phyloP scores from a whole-genome alignment of 2,888 invertebrate genomes.

The Bugula neritina region DNA sequence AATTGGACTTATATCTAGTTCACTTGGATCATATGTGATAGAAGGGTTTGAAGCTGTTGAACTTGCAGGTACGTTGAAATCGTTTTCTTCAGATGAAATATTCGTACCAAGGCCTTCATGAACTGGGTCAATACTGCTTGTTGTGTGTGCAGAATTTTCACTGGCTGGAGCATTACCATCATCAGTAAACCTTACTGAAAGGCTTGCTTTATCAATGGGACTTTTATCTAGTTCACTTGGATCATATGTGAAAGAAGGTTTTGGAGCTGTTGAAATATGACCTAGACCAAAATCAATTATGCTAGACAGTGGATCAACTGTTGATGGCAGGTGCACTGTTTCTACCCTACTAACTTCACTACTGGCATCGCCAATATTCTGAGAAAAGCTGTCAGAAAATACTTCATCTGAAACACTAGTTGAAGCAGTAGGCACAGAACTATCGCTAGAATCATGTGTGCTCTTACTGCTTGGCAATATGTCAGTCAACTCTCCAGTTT shows the following conservation, averaged over 20 bases:
- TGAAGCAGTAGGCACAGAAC: background rate
- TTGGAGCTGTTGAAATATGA: too few species aligned
- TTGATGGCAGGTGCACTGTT: background rate
- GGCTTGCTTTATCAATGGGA: background rate
- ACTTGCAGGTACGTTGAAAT: background rate
- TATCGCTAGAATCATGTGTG: background rate
- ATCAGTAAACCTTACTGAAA: background rate
- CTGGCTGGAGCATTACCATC: background rate
- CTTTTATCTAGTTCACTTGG: background rate
- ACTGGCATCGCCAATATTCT: background rate
- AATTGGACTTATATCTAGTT: background rate
- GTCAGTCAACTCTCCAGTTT: conserved; percentile 4
- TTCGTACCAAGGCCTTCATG: too few species aligned
- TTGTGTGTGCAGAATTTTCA: background rate
- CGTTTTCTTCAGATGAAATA: too few species aligned
- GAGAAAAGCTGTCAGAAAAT: conserved; percentile 8
- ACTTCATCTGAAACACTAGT: conserved; percentile 26
- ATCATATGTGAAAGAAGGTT: too few species aligned
- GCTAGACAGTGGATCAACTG: conserved; percentile 6
- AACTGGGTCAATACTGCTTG: background rate
- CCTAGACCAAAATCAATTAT: conserved; percentile 25
- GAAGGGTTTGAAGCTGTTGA: too few species aligned
- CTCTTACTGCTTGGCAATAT: background rate
- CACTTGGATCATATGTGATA: background rate
- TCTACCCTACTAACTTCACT: background rate